Percentiles rank a stretch among this genome's conserved stretches.
Conservation (phyloP, 1,140 invertebrate genomes). For the Lordiphosa clarofinis region DNA sequence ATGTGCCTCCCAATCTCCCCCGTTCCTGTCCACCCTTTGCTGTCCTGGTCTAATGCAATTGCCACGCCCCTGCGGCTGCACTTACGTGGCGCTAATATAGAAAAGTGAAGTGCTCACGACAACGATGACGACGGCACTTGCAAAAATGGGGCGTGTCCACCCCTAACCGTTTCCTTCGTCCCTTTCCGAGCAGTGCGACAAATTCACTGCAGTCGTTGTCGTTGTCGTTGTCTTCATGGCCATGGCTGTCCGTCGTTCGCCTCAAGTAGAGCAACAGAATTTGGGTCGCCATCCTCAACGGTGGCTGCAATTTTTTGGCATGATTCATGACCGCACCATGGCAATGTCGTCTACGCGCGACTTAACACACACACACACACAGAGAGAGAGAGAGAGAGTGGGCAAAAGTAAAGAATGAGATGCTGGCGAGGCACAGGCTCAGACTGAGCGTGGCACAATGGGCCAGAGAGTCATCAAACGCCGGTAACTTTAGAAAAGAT, state of each 20-base stretch:
- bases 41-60: conserved; percentile 52
- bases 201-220: conserved; percentile 55
- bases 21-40: not conserved
- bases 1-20: conserved; percentile 20
- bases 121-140: conserved; percentile 56
- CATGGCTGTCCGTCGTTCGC: conserved; percentile 35
- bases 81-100: conserved; percentile 72
- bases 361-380: conserved; percentile 50
- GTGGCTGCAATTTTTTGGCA: conserved; percentile 65
- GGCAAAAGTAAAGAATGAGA: too few species aligned
- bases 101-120: conserved; percentile 69
- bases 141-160: conserved; percentile 50
- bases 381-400: too few species aligned
- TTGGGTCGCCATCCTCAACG: conserved; percentile 57
- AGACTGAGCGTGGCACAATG: too few species aligned
- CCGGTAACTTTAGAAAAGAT: too few species aligned
- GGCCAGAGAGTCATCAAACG: too few species aligned
- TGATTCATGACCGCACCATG: conserved; percentile 65
- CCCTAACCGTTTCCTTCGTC: conserved; percentile 27
- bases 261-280: conserved; percentile 43
- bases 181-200: conserved; percentile 51
- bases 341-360: conserved; percentile 54
- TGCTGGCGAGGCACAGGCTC: too few species aligned
- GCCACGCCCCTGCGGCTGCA: conserved; percentile 69
- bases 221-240: conserved; percentile 45